A percentile compares a stretch with the other conserved stretches of the same genome.
These are phyloP conservation scores for Hypothenemus hampei DNA, from an alignment of 1,140 invertebrate genomes.

Conservation along the genomic window DNA sequence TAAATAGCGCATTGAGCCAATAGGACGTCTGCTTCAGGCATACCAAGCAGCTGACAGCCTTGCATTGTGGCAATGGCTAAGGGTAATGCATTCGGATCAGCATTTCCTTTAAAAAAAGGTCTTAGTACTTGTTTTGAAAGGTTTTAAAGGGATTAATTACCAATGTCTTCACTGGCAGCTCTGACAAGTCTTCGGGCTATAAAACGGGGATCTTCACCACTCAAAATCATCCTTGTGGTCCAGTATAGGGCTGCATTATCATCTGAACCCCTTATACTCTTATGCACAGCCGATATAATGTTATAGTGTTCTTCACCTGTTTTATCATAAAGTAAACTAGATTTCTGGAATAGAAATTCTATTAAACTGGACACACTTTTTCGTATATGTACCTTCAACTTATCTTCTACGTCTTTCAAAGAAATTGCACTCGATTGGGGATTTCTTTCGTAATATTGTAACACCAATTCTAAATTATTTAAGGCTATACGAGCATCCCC, in stretches of 20 bases:
- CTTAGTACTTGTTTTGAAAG: no score
- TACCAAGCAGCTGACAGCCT: slow-evolving; percentile 74
- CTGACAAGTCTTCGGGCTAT: slow-evolving; percentile 72
- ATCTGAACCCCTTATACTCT: slow-evolving; percentile 78
- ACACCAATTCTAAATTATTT: slow-evolving; percentile 67
- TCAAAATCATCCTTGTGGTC: slow-evolving; percentile 73
- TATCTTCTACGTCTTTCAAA: slow-evolving; percentile 60
- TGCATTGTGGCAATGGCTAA: slow-evolving; percentile 70
- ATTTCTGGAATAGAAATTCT: slow-evolving; percentile 50
- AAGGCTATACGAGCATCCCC: slow-evolving; percentile 77
- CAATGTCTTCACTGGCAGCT: slow-evolving; percentile 69
- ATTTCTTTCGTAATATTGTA: slow-evolving; percentile 50
- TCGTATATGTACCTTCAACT: slow-evolving; percentile 51
- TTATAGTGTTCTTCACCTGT: slow-evolving; percentile 83
- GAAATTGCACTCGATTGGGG: slow-evolving; percentile 48
- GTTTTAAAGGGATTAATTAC: slow-evolving; percentile 24
- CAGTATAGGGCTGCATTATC: slow-evolving; percentile 80
- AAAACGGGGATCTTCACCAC: slow-evolving; percentile 79
- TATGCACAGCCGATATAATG: slow-evolving; percentile 76
- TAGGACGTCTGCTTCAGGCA: slow-evolving; percentile 75
- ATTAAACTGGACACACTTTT: background rate
- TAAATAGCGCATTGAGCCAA: slow-evolving; percentile 73
- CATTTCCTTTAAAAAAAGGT: slow-evolving; percentile 54
- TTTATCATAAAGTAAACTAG: slow-evolving; percentile 71
- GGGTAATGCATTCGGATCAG: slow-evolving; percentile 50